Base-by-base conservation (phyloP, 2,888 invertebrate species). In the Drosophila pseudotakahashii region DNA sequence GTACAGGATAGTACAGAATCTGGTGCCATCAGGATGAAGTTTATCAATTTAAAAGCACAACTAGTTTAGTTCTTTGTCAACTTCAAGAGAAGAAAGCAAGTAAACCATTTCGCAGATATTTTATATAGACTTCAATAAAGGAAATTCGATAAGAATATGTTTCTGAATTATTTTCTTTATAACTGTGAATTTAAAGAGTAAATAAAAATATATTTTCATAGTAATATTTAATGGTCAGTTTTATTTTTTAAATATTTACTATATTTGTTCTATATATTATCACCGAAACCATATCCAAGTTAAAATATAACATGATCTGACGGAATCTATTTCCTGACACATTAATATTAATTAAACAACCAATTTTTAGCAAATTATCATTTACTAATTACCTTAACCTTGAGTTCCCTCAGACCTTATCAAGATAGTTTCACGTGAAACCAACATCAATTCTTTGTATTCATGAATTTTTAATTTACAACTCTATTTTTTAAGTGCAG, bases 41-140 rank as follows among this genome's bases (percentile, higher is more conserved):
- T 62, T 62, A 47, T 62, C 62, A 62, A 62, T 47, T 62, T 62
- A 59, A 59, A 57, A 32, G 62, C 62, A 23, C 14, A 62, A 62
- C 45, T 47, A 62, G 62, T 62, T 62, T n/a, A 41, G 47, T 62
- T 47, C 14, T 61, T 34, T 47, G 63, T 23, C 32, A 62, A 62
- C 36, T 58, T 26, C 26, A n/a, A 34, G 9, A 37, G 11, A 61
- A 36, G 19, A n/a, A 36, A n/a, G 5, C 30, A 30, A 63, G 6
- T 10, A 37, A 34, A 13, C 7, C 37, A n/a, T 26, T 45, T 5
- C 19, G 7, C 10, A 41, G 30, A 16, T 16, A 10, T 42, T 10
- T 19, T 9, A 4, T 19, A 10, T 23, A 23, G 13, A 44, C 13
- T 23, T 0, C 4, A 19, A 16, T 11, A 41, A 41, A 19, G 16